These are phyloP conservation scores for Trachelus iudaicus DNA, from an alignment of 2,888 invertebrate species.

Conservation along the genomic window DNA sequence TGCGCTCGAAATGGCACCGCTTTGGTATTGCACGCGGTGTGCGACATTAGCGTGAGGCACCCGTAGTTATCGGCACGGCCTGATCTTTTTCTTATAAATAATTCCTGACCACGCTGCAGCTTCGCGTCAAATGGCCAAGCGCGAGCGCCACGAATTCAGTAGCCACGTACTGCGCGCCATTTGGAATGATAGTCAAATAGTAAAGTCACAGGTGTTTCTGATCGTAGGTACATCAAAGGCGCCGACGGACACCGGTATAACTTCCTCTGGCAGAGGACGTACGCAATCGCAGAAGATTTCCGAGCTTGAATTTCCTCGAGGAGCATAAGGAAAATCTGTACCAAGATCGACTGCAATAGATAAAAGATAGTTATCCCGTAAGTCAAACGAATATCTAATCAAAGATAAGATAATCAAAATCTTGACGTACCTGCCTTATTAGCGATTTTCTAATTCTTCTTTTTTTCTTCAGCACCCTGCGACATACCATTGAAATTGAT, in stretches of 20 bases:
- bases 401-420: not conserved
- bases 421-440: too few species aligned
- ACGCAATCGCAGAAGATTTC: not conserved
- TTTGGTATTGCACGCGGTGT: not conserved
- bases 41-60: not conserved
- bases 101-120: not conserved
- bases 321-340: not conserved
- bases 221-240: not conserved
- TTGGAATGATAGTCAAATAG: not conserved
- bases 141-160: not conserved
- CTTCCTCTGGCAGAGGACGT: not conserved
- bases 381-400: not conserved
- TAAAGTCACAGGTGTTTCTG: not conserved
- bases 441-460: too few species aligned
- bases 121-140: slow-evolving; percentile 2
- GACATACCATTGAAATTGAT: not conserved
- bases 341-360: not conserved
- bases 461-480: not conserved
- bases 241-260: not conserved
- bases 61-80: not conserved
- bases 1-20: not conserved
- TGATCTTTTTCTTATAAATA: slow-evolving; percentile 5
- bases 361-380: not conserved
- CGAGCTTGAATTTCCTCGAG: not conserved
- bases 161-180: not conserved